A percentile compares a stretch with the other conserved stretches of the same genome.
Conservation (phyloP, 2,113 vertebrate species). For the Puffinus mauretanicus region DNA sequence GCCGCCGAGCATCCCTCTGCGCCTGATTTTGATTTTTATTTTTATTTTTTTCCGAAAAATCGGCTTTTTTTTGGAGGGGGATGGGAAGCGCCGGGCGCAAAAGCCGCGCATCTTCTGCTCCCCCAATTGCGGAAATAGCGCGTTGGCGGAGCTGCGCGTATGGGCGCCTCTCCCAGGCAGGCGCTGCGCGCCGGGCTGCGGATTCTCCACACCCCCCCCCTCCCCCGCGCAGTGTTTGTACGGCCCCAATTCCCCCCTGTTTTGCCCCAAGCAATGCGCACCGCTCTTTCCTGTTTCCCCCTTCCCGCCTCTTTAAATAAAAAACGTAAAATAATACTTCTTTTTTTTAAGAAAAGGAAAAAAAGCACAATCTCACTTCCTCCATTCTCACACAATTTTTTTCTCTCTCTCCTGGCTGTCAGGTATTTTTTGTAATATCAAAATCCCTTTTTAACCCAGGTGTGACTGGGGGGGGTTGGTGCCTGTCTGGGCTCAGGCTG, state of each 20-base stretch:
- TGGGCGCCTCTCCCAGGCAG: not conserved
- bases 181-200: not conserved
- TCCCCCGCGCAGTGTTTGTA: not conserved
- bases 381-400: accelerated
- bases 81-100: accelerated
- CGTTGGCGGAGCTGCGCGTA: not conserved
- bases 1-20: not conserved
- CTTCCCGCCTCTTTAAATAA: not conserved
- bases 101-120: not conserved
- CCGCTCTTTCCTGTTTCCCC: not conserved
- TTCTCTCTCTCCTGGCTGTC: accelerated
- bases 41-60: not conserved
- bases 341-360: not conserved
- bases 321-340: not conserved
- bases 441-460: not conserved
- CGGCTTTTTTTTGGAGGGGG: not conserved
- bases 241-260: not conserved
- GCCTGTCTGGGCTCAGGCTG: not conserved
- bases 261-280: not conserved
- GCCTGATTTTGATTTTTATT: too few species aligned
- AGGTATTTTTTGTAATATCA: accelerated
- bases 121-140: not conserved
- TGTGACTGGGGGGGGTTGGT: accelerated
- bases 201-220: not conserved
- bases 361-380: not conserved